Base-by-base conservation (phyloP, 2,888 invertebrate species). In the Dryocosmus kuriphilus region DNA sequence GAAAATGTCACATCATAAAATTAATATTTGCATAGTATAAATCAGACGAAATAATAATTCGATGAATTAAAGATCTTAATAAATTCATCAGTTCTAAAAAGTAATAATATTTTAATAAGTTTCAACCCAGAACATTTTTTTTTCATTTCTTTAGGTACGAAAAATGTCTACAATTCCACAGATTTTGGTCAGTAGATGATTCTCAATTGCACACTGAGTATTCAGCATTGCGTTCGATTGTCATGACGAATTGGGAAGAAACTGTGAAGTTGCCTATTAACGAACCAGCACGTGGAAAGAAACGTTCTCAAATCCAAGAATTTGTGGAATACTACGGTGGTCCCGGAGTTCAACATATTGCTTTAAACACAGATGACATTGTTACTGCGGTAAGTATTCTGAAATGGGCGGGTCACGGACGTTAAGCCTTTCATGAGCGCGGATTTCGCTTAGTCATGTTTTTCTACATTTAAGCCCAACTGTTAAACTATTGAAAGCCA, bases 121-220 rank as follows among this genome's bases (percentile, higher is more conserved):
- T n/a, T 22, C n/a, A 62, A 74, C 65, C 24, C 8, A 62, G 30
- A 19, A 60, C 16, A 46, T n/a, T 79, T 38, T 16, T 51, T 27
- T 51, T 22, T n/a, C 11, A 32, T 51, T 41, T n/a, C 22, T 8
- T 1, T 84, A 95, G 95, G 95, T 97, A 97, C 89, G 95, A 96
- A 90, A 93, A 94, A 77, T 94, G 93, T 80, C 91, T 96, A 35
- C 93, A 94, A 91, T 96, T 96, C 87, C 96, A 96, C 84, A 94
- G 98, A 87, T 99, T 98, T 92, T 99, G 99, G 99, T 99, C 99
- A 0, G 98, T 99, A 1, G 99, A 99, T 90, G 99, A 99, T 92
- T 95, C 94, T 24, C 98, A 98, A 92, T 94, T 99, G 24, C 98
- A 98, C 92, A 99, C 99, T 0, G 96, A 99, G 89, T 99, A 96